Conservation (phyloP, 2,888 invertebrate genomes). For the Pimpla rufipes region DNA sequence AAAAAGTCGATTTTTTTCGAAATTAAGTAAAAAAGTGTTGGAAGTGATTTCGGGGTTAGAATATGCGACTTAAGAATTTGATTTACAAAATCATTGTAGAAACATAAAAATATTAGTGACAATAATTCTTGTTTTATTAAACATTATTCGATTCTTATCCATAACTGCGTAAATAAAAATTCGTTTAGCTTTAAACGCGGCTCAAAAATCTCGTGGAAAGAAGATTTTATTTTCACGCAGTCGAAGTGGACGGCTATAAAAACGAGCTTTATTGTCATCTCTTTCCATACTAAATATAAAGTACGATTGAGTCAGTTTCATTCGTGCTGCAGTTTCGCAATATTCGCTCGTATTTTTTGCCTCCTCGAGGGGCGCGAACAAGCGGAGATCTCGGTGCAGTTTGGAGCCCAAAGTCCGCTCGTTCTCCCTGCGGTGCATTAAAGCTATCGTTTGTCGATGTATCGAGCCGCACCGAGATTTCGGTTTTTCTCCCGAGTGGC, state of each 20-base stretch:
- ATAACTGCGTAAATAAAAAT: too few relatives aligned
- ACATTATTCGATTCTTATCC: neutral
- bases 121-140: neutral
- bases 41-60: too few relatives aligned
- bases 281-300: neutral
- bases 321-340: too few relatives aligned
- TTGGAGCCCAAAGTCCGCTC: neutral
- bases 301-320: neutral
- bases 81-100: too few relatives aligned
- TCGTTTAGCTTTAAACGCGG: too few relatives aligned
- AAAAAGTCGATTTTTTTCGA: too few relatives aligned
- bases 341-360: slow-evolving; percentile 1
- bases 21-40: too few relatives aligned
- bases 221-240: neutral
- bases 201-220: neutral
- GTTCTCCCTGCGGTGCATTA: slow-evolving; percentile 14
- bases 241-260: neutral
- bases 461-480: neutral
- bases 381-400: neutral
- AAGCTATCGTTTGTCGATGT: slow-evolving; percentile 46
- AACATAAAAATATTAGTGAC: neutral
- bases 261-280: slow-evolving; percentile 1
- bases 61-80: too few relatives aligned
- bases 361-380: neutral
- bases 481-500: slow-evolving; percentile 3